phyloP scores from a whole-genome alignment of 2,888 invertebrate genomes.

The Drosophila anceps region DNA sequence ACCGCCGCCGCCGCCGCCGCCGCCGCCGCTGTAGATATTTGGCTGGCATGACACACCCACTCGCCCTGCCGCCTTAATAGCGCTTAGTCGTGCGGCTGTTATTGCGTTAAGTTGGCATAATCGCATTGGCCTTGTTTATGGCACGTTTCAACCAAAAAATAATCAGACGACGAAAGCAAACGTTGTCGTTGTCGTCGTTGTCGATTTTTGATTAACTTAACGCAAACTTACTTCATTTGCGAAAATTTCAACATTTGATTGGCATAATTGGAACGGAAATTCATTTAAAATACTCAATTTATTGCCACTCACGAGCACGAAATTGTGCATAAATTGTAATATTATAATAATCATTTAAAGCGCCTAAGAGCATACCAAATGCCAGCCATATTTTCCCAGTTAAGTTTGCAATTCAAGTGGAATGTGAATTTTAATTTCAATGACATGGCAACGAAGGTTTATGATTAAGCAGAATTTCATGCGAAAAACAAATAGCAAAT shows the following conservation, averaged over 20 bases:
- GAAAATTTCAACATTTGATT: constrained; percentile 14
- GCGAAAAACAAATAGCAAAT: constrained; percentile 4
- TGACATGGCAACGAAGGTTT: constrained; percentile 16
- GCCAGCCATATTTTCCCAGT: not conserved
- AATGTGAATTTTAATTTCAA: constrained; percentile 3
- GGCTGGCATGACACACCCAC: constrained; percentile 11
- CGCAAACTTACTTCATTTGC: constrained; percentile 26
- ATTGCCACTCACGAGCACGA: not conserved
- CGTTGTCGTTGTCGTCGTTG: constrained; percentile 33
- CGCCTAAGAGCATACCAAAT: not conserved
- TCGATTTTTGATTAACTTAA: constrained; percentile 63
- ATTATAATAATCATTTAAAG: constrained; percentile 3
- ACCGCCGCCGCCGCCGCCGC: constrained; percentile 29
- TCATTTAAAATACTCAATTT: constrained; percentile 20
- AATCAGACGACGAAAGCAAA: constrained; percentile 56
- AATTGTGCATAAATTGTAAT: constrained; percentile 6
- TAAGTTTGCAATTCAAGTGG: not conserved
- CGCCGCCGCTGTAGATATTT: constrained; percentile 24
- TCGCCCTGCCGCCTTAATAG: constrained; percentile 15
- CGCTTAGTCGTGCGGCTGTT: constrained; percentile 47
- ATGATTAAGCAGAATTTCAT: not conserved
- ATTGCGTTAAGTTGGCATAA: constrained; percentile 51
- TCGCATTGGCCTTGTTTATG: constrained; percentile 60
- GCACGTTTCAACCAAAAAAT: constrained; percentile 60
- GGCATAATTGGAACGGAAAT: constrained; percentile 13